These are phyloP conservation scores for Oncopodura yosiiana DNA, from an alignment of 1,140 invertebrate genomes.

Conservation along the genomic window DNA sequence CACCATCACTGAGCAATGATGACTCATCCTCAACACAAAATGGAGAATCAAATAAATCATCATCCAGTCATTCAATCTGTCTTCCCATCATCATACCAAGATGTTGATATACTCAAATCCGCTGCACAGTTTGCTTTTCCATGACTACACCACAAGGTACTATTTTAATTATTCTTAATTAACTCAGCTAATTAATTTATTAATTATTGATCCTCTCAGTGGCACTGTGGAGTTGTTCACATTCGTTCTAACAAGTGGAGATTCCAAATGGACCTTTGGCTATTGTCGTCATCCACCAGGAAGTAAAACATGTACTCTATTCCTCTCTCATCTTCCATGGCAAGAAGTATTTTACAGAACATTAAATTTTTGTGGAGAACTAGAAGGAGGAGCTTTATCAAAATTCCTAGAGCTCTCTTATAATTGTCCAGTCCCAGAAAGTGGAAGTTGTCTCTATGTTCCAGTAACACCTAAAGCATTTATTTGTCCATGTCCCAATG, in stretches of 20 bases:
- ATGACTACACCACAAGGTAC: slow-evolving; percentile 66
- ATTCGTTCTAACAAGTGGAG: slow-evolving; percentile 83
- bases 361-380: slow-evolving; percentile 48
- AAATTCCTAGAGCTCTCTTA: slow-evolving; percentile 58
- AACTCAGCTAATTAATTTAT: slow-evolving; percentile 9
- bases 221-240: slow-evolving; percentile 71
- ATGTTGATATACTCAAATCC: slow-evolving; percentile 65
- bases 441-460: slow-evolving; percentile 45
- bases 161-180: slow-evolving; percentile 21
- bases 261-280: slow-evolving; percentile 92
- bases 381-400: slow-evolving; percentile 44
- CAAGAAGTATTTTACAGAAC: slow-evolving; percentile 84
- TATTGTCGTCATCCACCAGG: slow-evolving; percentile 85
- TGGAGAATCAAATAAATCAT: not conserved
- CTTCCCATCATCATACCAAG: slow-evolving; percentile 61
- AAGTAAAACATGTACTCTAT: slow-evolving; percentile 61
- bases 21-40: not conserved
- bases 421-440: slow-evolving; percentile 49
- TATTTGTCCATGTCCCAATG: slow-evolving; percentile 63
- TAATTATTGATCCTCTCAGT: slow-evolving; percentile 44
- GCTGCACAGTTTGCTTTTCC: slow-evolving; percentile 78
- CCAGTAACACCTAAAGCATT: slow-evolving; percentile 49
- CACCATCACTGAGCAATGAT: not conserved
- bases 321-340: slow-evolving; percentile 83
- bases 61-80: slow-evolving; percentile 11